These are phyloP conservation scores for Erithacus rubecula DNA, from an alignment of 2,797 vertebrate species.

Conservation along the genomic window DNA sequence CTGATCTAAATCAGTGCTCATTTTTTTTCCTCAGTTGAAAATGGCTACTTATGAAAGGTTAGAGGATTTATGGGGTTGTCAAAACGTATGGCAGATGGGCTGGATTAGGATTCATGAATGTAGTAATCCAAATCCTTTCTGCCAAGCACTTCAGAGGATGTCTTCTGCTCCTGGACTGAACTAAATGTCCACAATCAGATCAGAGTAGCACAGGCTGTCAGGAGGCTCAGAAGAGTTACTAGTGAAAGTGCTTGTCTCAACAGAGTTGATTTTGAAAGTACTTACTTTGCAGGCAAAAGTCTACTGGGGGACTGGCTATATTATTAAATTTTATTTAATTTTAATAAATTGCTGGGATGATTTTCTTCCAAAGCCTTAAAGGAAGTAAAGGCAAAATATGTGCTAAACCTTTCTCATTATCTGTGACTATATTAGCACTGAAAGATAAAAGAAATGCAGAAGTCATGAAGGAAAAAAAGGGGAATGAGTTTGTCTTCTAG, in stretches of 20 bases:
- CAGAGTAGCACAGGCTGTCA: background rate
- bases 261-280: background rate
- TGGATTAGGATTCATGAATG: slow-evolving; percentile 44
- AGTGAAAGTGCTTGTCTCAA: slow-evolving; percentile 1
- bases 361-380: background rate
- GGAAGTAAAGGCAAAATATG: background rate
- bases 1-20: slow-evolving; percentile 49
- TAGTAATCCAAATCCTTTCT: slow-evolving; percentile 56
- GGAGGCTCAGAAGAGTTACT: background rate
- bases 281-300: background rate
- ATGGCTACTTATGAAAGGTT: slow-evolving; percentile 50
- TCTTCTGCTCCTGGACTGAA: slow-evolving; percentile 10
- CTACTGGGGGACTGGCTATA: background rate
- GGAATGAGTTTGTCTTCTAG: background rate
- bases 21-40: slow-evolving; percentile 52
- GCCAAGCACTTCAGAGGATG: slow-evolving; percentile 31
- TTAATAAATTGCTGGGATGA: background rate
- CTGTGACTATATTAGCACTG: background rate
- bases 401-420: background rate
- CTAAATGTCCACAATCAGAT: background rate
- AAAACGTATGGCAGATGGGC: slow-evolving; percentile 57
- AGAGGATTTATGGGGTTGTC: slow-evolving; percentile 55
- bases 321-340: background rate
- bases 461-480: background rate
- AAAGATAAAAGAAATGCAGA: background rate